phyloP scores from a whole-genome alignment of 2,113 vertebrate species.

The Sebastes fasciatus region DNA sequence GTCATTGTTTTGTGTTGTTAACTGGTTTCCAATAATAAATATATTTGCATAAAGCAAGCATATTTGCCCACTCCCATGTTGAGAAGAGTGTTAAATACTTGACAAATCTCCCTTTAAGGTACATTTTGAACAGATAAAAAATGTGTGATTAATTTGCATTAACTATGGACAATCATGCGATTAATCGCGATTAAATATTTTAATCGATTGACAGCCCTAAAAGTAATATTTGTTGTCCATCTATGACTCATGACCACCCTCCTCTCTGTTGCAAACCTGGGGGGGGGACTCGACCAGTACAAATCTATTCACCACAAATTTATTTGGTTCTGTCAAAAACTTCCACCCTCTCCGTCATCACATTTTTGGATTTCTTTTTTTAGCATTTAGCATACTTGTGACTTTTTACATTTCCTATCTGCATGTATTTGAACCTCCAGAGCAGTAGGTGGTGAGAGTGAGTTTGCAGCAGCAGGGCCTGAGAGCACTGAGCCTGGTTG shows the following conservation, averaged over 20 bases:
- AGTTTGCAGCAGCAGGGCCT: not conserved
- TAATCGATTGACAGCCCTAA: not conserved
- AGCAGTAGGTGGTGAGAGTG: slow-evolving; percentile 57
- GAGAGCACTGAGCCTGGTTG: slow-evolving; percentile 5
- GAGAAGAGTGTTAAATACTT: no score
- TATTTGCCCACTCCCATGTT: no score
- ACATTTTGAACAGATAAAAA: no score
- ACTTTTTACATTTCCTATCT: not conserved
- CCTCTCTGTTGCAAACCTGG: no score
- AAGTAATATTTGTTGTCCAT: not conserved
- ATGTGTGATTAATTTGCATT: no score
- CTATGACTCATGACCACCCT: not conserved
- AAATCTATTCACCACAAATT: not conserved
- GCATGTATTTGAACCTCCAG: slow-evolving; percentile 37
- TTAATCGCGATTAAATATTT: no score
- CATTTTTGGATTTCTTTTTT: not conserved
- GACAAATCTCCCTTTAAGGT: no score
- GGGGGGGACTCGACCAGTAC: not conserved
- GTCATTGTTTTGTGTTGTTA: no score
- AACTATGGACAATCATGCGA: no score
- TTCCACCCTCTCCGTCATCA: not conserved
- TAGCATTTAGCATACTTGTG: not conserved
- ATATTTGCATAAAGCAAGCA: no score
- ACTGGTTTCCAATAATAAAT: no score
- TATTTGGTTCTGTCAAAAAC: not conserved